Evolutionary conservation across 2,888 invertebrate species (phyloP), one percentile per base, ranked within the genome.

Genomic region (Zele albiditarsus): DNA sequence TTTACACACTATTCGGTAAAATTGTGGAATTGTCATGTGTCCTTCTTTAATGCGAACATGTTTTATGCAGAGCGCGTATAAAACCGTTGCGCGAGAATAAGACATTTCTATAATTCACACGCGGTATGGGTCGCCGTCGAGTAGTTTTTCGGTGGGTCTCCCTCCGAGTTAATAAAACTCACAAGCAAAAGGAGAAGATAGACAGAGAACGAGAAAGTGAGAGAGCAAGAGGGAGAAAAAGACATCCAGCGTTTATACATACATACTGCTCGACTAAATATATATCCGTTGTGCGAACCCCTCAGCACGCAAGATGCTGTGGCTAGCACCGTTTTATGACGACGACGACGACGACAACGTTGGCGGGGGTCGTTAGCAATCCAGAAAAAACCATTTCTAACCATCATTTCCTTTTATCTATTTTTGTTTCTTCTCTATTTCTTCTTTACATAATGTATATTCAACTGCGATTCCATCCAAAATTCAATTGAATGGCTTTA

Each of bases 81-180:
- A 33, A 72, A 72, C 72, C 16, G 38, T 33, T 72, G 33, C 75
- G 71, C 80, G 77, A 74, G 79, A 80, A 77, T 65, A 78, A 73
- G 80, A 79, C 65, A 76, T 79, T 80, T 79, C 81, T 79, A 80
- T 81, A 83, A 82, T 84, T 83, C 84, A 83, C 84, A 80, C 80
- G 81, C 80, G 79, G 78, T n/a, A 60, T 63, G 33, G 20, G 16
- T 46, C 78, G 16, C n/a, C 78, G 76, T 77, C 75, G 73, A 77
- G 78, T 79, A 81, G 75, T 83, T 83, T 84, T 83, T 83, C 82
- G 82, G 80, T 25, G 78, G 80, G 60, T 69, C 80, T 82, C 81
- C 80, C 84, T 71, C 73, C 58, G 80, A 82, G 80, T 80, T 80
- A 77, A 83, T 84, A 84, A 83, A 84, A 81, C 79, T 77, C 71